Evolutionary conservation across 2,113 vertebrate genomes (phyloP).

Genomic region (Hippocampus abdominalis): DNA sequence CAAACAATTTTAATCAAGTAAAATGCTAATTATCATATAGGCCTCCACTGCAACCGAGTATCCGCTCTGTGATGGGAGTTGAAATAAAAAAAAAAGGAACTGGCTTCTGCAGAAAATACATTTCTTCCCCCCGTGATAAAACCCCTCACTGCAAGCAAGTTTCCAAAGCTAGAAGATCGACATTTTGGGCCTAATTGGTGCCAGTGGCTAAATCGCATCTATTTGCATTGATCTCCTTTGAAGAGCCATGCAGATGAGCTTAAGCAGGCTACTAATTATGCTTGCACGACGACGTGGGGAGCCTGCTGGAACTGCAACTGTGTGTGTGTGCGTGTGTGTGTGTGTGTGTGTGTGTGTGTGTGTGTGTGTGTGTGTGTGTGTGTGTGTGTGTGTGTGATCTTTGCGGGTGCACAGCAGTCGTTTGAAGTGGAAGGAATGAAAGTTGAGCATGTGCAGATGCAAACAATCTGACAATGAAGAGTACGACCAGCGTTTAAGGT

Average conservation of each 20-base stretch:
- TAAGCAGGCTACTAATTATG: constrained; percentile 75
- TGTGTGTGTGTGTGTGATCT: not conserved
- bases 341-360: not conserved
- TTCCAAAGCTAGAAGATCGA: constrained; percentile 34
- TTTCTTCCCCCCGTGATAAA: constrained; percentile 33
- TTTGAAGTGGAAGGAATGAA: constrained; percentile 4
- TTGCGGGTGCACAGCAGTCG: constrained; percentile 10
- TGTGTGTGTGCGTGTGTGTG: not conserved
- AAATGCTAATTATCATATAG: not conserved
- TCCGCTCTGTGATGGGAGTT: constrained; percentile 9
- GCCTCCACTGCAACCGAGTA: not conserved
- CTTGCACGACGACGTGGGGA: constrained; percentile 35
- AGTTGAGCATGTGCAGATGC: too few species aligned
- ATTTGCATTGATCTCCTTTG: constrained; percentile 77
- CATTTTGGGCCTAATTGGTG: constrained; percentile 64
- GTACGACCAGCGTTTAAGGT: not conserved
- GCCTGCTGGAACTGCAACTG: constrained; percentile 43
- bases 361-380: not conserved
- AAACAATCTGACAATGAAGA: too few species aligned
- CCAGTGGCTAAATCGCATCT: constrained; percentile 67
- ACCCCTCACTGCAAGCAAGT: constrained; percentile 33
- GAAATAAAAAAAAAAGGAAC: constrained; percentile 33
- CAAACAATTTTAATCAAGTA: too few species aligned
- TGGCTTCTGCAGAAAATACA: constrained; percentile 25
- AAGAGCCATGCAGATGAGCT: constrained; percentile 74